Base-by-base conservation (phyloP, 2,888 invertebrate genomes). In the Eudasyphora cyanicolor region DNA sequence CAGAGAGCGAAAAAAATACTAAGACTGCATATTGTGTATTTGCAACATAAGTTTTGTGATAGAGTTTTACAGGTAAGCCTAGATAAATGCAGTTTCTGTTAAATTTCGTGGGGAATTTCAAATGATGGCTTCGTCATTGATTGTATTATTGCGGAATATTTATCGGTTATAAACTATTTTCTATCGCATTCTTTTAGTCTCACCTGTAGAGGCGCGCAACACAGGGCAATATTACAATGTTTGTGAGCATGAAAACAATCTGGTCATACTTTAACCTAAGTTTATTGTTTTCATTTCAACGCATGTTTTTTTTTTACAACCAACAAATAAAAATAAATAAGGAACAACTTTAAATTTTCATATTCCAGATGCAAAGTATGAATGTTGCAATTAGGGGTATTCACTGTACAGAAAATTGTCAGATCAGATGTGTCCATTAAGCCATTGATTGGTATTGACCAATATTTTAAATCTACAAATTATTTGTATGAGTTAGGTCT, bases 201-300 rank as follows among this genome's bases (percentile, higher is more conserved):
- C 7, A 42, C 17, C 67, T 38, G 42, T 67, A 7, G 0, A 35
- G n/a, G n/a, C 38, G 24, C 12, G 27, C 57, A 12, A 27, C 27
- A 57, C 27, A 14, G 14, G 57, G 57, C 24, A 38, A 35, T 38
- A 35, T 64, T 14, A 67, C 14, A 67, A 24, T 27, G 67, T 42
- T 42, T 24, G 24, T 42, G 21, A 45, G 8, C 60, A 27, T 69
- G 35, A 21, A 35, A 82, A 74, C 45, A 79, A 79, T 73, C 57
- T 76, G 76, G 76, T 64, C 71, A 76, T 79, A 79, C 76, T 67
- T 73, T 49, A 79, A 76, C 49, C 71, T 5, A 76, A 76, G 27
- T 79, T 79, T 69, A 67, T 79, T 67, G 71, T 79, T 51, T 76
- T 79, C 70, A 60, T 60, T 74, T 76, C 67, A 54, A 42, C 54